Percentiles rank a stretch among this genome's conserved stretches.
Conservation (phyloP, 2,888 invertebrate species). For the Eulithis testata region DNA sequence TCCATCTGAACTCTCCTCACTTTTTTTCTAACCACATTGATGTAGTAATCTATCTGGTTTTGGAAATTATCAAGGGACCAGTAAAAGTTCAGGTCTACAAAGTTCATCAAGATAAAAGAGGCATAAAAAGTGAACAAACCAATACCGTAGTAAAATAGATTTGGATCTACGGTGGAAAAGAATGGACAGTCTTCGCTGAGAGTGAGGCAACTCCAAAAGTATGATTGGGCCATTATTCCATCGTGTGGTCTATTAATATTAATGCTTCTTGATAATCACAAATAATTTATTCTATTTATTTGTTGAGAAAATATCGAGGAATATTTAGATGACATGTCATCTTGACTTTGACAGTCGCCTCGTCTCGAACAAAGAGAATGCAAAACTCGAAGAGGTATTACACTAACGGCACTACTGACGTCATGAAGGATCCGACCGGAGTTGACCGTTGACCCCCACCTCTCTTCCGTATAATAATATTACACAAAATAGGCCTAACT, state of each 20-base stretch:
- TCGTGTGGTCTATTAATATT: slow-evolving; percentile 10
- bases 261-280: slow-evolving; percentile 5
- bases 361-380: background rate
- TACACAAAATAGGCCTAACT: too few species aligned
- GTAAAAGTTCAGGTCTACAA: slow-evolving; percentile 66
- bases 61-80: slow-evolving; percentile 66
- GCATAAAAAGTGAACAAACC: slow-evolving; percentile 59
- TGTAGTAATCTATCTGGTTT: slow-evolving; percentile 59
- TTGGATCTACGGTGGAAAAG: slow-evolving; percentile 58
- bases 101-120: slow-evolving; percentile 57
- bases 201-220: slow-evolving; percentile 71
- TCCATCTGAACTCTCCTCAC: slow-evolving; percentile 60
- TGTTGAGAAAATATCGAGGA: slow-evolving; percentile 10
- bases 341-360: slow-evolving; percentile 1
- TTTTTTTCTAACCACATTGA: slow-evolving; percentile 63
- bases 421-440: too few species aligned
- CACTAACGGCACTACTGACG: too few species aligned
- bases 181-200: slow-evolving; percentile 66
- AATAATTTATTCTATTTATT: slow-evolving; percentile 41
- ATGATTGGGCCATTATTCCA: slow-evolving; percentile 48
- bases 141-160: slow-evolving; percentile 63
- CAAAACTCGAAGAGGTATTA: too few species aligned
- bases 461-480: too few species aligned
- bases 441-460: too few species aligned
- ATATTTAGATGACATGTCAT: slow-evolving; percentile 1